These are phyloP conservation scores for Vimba vimba DNA, from an alignment of 2,113 vertebrate species.

Conservation along the genomic window DNA sequence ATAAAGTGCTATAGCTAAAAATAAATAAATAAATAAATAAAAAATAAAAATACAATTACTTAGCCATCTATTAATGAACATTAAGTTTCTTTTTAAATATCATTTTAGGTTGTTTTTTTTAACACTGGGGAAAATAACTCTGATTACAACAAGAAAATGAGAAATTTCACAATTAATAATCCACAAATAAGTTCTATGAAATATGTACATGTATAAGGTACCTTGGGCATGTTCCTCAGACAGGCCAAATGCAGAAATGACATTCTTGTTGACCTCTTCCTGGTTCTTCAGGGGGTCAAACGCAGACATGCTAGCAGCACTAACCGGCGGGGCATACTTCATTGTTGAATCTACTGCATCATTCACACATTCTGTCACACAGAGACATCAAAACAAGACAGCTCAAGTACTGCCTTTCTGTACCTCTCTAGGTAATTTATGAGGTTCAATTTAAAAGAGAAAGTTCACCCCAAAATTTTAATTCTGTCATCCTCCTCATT, in stretches of 20 bases:
- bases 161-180: not conserved
- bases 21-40: too few species aligned
- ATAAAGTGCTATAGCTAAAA: not conserved
- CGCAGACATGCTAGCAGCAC: slow-evolving; percentile 97
- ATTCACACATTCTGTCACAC: slow-evolving; percentile 79
- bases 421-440: not conserved
- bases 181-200: not conserved
- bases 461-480: not conserved
- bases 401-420: not conserved
- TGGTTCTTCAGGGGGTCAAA: slow-evolving; percentile 98
- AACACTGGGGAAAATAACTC: too few species aligned
- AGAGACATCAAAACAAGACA: slow-evolving; percentile 1
- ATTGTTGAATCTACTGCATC: slow-evolving; percentile 85
- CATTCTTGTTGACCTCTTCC: slow-evolving; percentile 97
- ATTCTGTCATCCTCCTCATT: not conserved
- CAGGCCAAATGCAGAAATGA: slow-evolving; percentile 95
- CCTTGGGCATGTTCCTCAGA: slow-evolving; percentile 88
- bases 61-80: too few species aligned
- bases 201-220: slow-evolving; percentile 63
- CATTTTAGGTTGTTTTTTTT: not conserved
- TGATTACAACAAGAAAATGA: too few species aligned
- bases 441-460: not conserved
- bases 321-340: slow-evolving; percentile 91
- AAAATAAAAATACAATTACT: too few species aligned
- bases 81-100: too few species aligned